Evolutionary conservation across 2,113 vertebrate genomes (phyloP), one percentile per base, ranked within the genome.

Genomic region (Oryzias celebensis): DNA sequence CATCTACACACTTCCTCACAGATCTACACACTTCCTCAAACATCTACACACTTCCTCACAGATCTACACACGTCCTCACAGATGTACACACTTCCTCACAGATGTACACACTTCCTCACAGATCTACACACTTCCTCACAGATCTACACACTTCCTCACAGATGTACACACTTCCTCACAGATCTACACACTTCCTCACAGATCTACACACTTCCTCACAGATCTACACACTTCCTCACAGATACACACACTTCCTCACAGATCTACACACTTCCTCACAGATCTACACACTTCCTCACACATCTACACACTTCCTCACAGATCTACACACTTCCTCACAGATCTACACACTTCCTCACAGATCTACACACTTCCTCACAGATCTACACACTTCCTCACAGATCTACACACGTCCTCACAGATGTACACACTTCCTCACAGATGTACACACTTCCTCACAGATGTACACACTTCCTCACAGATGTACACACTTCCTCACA

Each of bases 381-480:
- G 3, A 28, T 1, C 1, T 6, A 76, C 68, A 60, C n/a, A 56
- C 66, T 36, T 65, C 26, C 26, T 28, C 26, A 42, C 65, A 64
- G 65, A 59, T 68, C 67, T 54, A 71, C 66, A 66, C 46, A 28
- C 66, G 0, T 28, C 26, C 26, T 47, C 76, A 72, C 87, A 74
- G 74, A 82, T 78, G 78, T 62, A 26, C 16, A 54, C 62, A 65
- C 56, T 66, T 26, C 26, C 26, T 26, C 20, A 20, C 26, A 26
- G 26, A 26, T 5, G 0, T 5, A 76, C 68, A 60, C 20, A 56
- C 66, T 31, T 62, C 26, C 26, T 26, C 26, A 42, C 62, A 64
- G 68, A 59, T 68, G 65, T 54, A 71, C 66, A 66, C 46, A 24
- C 63, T 43, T 20, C 20, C 73, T 68, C 87, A 72, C 71, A 83